Percentiles rank a stretch among this genome's conserved stretches.
Evolutionary conservation across 2,797 vertebrate species (phyloP).

Genomic region (Nasua narica): DNA sequence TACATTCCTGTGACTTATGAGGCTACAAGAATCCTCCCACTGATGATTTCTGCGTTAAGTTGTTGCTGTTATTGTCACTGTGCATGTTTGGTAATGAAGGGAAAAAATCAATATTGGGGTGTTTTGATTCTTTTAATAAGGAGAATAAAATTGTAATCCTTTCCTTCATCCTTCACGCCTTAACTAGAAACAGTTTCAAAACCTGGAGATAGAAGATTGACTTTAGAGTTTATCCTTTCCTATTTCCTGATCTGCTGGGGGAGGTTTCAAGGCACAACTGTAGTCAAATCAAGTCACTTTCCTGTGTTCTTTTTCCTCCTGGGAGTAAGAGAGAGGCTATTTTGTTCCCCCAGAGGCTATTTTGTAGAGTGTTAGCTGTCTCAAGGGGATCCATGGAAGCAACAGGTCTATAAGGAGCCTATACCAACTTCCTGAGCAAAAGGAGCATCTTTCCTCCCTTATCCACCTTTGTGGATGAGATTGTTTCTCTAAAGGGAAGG

Average conservation of each 20-base stretch:
- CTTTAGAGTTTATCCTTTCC: constrained; percentile 1
- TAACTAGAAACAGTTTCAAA: constrained; percentile 67
- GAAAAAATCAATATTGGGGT: constrained; percentile 72
- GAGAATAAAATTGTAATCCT: constrained; percentile 59
- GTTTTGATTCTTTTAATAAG: constrained; percentile 79
- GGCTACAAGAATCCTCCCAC: constrained; percentile 54
- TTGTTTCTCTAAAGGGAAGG: not conserved
- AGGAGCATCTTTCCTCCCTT: not conserved
- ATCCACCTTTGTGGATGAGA: not conserved
- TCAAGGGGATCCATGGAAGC: not conserved
- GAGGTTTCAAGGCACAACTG: not conserved
- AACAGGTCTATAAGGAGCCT: not conserved
- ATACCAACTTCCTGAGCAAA: not conserved
- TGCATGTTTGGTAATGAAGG: constrained; percentile 65
- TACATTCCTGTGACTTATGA: constrained; percentile 70
- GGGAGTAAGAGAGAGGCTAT: not conserved
- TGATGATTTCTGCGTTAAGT: constrained; percentile 37
- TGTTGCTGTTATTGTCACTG: not conserved
- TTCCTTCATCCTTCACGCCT: constrained; percentile 32
- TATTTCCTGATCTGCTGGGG: not conserved
- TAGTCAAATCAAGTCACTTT: not conserved
- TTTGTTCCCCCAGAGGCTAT: not conserved
- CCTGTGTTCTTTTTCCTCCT: not conserved
- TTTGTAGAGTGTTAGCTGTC: not conserved
- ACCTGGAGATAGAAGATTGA: not conserved